phyloP scores from a whole-genome alignment of 1,140 invertebrate genomes.

The Nautilus pompilius region DNA sequence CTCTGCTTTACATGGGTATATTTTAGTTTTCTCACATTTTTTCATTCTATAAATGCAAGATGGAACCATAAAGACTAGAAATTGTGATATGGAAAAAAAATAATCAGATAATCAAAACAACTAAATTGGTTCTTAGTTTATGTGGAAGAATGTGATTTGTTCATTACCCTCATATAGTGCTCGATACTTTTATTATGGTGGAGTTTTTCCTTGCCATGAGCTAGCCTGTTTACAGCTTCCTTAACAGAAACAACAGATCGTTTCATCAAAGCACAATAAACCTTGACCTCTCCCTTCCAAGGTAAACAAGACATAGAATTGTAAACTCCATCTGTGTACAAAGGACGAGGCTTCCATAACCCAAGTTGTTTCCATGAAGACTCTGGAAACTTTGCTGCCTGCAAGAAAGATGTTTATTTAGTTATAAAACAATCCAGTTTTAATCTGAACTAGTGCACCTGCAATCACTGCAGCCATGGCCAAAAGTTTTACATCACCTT shows the following conservation, averaged over 20 bases:
- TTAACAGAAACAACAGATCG: slow-evolving; percentile 31
- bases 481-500: too few species aligned
- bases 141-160: too few species aligned
- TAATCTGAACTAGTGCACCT: not conserved
- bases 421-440: not conserved
- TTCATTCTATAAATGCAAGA: too few species aligned
- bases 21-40: too few species aligned
- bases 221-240: slow-evolving; percentile 38
- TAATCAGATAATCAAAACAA: too few species aligned
- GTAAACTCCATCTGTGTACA: slow-evolving; percentile 48
- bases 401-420: slow-evolving; percentile 5
- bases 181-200: slow-evolving; percentile 44
- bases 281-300: slow-evolving; percentile 39
- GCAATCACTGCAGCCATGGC: too few species aligned
- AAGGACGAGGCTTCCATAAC: slow-evolving; percentile 40
- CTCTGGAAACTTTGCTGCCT: slow-evolving; percentile 44
- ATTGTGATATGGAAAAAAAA: too few species aligned
- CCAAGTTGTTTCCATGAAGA: slow-evolving; percentile 46
- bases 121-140: too few species aligned
- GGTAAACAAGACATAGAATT: slow-evolving; percentile 46
- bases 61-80: too few species aligned
- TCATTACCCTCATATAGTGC: slow-evolving; percentile 43
- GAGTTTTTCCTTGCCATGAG: slow-evolving; percentile 41
- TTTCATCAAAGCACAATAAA: slow-evolving; percentile 43
- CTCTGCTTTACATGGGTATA: too few species aligned